phyloP scores from a whole-genome alignment of 35 echinoderm and acorn worm species.

The Ophioderma brevispina region DNA sequence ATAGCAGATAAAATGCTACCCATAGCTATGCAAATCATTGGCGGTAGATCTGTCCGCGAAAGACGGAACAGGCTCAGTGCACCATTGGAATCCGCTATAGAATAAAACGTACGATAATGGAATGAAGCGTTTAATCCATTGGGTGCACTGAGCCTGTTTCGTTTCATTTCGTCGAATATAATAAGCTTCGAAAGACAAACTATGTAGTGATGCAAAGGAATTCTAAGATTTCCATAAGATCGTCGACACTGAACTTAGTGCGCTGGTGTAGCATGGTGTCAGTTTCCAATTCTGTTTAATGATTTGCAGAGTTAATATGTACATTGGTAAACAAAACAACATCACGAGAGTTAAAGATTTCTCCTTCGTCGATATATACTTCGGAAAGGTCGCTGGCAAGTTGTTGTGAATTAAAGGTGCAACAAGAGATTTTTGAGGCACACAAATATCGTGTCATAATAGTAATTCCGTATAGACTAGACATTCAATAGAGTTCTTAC shows the following conservation, averaged over 20 bases:
- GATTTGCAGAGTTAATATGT: not conserved
- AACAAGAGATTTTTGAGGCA: too few species aligned
- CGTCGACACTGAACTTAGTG: not conserved
- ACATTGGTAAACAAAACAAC: slow-evolving; percentile 13
- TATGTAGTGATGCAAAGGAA: not conserved
- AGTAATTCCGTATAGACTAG: too few species aligned
- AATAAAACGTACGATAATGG: too few species aligned
- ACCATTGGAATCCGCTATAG: too few species aligned
- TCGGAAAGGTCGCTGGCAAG: not conserved
- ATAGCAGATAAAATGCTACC: slow-evolving; percentile 41
- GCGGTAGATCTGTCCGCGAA: not conserved
- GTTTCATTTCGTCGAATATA: too few species aligned
- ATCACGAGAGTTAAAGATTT: slow-evolving; percentile 28
- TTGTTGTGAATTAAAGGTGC: slow-evolving; percentile 13
- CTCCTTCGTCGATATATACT: not conserved
- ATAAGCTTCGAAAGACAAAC: not conserved
- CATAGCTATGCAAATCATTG: slow-evolving; percentile 18
- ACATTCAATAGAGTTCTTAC: too few species aligned
- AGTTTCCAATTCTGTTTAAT: not conserved
- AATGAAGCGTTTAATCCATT: too few species aligned
- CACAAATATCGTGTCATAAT: too few species aligned
- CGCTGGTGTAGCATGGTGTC: not conserved
- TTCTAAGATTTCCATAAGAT: not conserved
- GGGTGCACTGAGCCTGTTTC: too few species aligned
- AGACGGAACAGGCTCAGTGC: too few species aligned